phyloP scores from a whole-genome alignment of 2,888 invertebrate genomes.

The Helicoverpa assulta region DNA sequence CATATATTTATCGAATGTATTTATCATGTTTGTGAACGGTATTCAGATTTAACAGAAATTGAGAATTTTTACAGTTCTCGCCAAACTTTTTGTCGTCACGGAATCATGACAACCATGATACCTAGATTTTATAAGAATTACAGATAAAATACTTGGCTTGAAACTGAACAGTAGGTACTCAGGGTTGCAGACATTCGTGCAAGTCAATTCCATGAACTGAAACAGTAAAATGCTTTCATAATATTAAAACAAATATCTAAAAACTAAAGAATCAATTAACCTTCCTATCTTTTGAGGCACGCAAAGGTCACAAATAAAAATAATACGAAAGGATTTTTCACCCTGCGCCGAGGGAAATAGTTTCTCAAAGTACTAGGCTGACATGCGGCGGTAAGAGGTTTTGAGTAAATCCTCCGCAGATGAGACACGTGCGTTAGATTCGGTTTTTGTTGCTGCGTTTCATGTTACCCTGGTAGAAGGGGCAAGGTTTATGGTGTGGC shows the following conservation, averaged over 20 bases:
- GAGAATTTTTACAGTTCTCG: too few relatives aligned
- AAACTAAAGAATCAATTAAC: conserved; percentile 49
- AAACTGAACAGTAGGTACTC: conserved; percentile 1
- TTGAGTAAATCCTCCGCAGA: conserved; percentile 72
- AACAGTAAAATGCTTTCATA: conserved; percentile 40
- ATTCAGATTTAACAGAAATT: too few relatives aligned
- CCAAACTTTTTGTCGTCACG: too few relatives aligned
- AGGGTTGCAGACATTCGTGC: conserved; percentile 32
- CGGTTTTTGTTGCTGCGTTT: conserved; percentile 65
- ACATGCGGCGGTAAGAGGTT: conserved; percentile 75
- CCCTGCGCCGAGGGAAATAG: conserved; percentile 67
- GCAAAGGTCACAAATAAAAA: conserved; percentile 45
- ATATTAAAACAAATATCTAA: conserved; percentile 27
- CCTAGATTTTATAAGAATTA: conserved; percentile 3
- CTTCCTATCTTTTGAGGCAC: conserved; percentile 32
- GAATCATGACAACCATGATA: neutral
- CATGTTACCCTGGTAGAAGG: conserved; percentile 62
- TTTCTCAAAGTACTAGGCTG: conserved; percentile 75
- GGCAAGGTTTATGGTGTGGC: conserved; percentile 47
- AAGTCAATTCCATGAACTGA: conserved; percentile 20
- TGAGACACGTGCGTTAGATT: conserved; percentile 72
- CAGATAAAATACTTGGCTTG: conserved; percentile 13
- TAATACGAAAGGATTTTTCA: conserved; percentile 41
- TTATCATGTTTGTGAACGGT: too few relatives aligned
- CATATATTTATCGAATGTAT: neutral